These are phyloP conservation scores for Parelbella ahira DNA, from an alignment of 2,888 invertebrate genomes.

Conservation along the genomic window DNA sequence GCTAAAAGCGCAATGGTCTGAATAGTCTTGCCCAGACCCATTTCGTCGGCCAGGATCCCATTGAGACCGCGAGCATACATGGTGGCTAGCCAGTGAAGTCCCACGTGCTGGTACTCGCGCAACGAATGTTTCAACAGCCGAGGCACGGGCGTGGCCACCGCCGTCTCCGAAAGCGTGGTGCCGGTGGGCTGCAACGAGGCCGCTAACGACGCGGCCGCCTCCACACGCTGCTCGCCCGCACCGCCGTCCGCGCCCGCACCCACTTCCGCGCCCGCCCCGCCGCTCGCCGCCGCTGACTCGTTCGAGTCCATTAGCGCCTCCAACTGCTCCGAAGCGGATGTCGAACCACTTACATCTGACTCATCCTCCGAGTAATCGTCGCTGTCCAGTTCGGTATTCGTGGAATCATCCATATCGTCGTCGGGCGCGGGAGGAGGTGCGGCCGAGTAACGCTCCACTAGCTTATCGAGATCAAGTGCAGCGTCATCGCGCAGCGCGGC, in stretches of 20 bases:
- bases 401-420: slow-evolving; percentile 22
- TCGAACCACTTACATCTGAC: slow-evolving; percentile 44
- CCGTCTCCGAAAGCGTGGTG: slow-evolving; percentile 96
- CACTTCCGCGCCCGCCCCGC: slow-evolving; percentile 26
- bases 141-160: slow-evolving; percentile 95
- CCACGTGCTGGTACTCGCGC: slow-evolving; percentile 98
- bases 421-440: slow-evolving; percentile 26
- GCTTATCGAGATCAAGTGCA: slow-evolving; percentile 90
- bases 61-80: slow-evolving; percentile 97
- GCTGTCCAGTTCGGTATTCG: slow-evolving; percentile 26
- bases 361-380: slow-evolving; percentile 32
- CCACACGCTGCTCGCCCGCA: slow-evolving; percentile 84
- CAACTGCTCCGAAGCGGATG: slow-evolving; percentile 47
- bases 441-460: slow-evolving; percentile 85
- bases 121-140: slow-evolving; percentile 93
- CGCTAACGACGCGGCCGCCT: slow-evolving; percentile 95
- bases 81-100: slow-evolving; percentile 97
- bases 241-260: slow-evolving; percentile 33
- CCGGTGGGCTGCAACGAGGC: slow-evolving; percentile 99
- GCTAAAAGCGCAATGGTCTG: slow-evolving; percentile 97
- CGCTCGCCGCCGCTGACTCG: slow-evolving; percentile 35
- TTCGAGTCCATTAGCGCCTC: slow-evolving; percentile 38
- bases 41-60: slow-evolving; percentile 97
- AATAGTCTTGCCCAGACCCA: slow-evolving; percentile 98
- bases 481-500: slow-evolving; percentile 88